Conservation (phyloP, 2,888 invertebrate genomes). For the Imbricaverruca yamaguchii region DNA sequence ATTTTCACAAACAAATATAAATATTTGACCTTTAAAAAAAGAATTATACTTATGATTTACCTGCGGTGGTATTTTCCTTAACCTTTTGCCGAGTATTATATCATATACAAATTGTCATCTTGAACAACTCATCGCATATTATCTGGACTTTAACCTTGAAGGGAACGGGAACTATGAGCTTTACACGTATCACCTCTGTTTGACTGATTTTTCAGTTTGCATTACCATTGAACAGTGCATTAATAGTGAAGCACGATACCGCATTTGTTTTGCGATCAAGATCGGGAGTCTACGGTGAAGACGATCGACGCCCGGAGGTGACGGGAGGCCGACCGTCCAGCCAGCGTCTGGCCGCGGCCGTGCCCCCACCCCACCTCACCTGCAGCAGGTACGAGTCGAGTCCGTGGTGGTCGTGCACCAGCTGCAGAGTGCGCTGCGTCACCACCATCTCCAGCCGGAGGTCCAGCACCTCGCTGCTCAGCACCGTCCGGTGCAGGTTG, state of each 20-base stretch:
- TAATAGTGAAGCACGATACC: no score
- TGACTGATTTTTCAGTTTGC: neutral
- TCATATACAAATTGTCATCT: no score
- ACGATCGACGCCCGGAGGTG: slow-evolving; percentile 24
- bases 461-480: slow-evolving; percentile 84
- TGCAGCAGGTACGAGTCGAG: slow-evolving; percentile 90
- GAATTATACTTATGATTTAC: no score
- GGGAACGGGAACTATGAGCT: no score
- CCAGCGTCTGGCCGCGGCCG: neutral
- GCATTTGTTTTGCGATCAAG: no score
- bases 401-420: slow-evolving; percentile 84
- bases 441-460: slow-evolving; percentile 71
- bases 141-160: no score
- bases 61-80: no score
- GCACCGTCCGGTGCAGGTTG: slow-evolving; percentile 62
- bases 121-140: no score
- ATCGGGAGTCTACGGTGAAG: slow-evolving; percentile 13
- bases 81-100: no score
- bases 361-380: slow-evolving; percentile 55
- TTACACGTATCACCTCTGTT: no score
- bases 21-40: no score
- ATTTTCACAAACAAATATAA: no score
- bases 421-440: slow-evolving; percentile 70
- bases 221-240: neutral
- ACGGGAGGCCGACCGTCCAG: neutral